Base-by-base conservation (phyloP, 2,888 invertebrate genomes). In the Bellardia pandia region DNA sequence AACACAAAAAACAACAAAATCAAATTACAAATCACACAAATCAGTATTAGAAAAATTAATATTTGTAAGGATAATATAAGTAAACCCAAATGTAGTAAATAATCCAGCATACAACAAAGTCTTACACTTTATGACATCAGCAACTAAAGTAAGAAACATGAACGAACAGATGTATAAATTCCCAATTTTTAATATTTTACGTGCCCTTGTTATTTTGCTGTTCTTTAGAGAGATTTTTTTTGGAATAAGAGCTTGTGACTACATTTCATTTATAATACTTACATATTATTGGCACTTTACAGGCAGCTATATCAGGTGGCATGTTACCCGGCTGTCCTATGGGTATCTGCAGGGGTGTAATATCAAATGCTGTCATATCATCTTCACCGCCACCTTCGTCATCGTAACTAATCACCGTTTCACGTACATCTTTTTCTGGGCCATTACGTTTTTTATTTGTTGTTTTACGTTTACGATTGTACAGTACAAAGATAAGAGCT, bases 371-470 rank as follows among this genome's bases (percentile, higher is more conserved):
- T 69, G 99, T 99, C 97, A 99, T 99, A 93, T 99, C 99, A 91
- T 99, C 99, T 94, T 99, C 98, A 90, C 99, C 99, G 91, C 99
- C 99, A 48, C 98, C 98, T 94, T 99, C 99, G 92, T 99, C 99
- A 92, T 99, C 99, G 92, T 99, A 99, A 94, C 98, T 99, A 93
- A 99, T 98, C 91, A 99, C 99, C 93, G 99, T 99, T 94, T 99
- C 99, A 90, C 99, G 96, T 53, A 99, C 99, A 93, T 99, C 99
- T 92, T 99, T 99, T 91, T 99, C 99, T 5, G 99, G 98, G 9
- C 99, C 98, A 14, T 98, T 97, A 93, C 99, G 97, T 93, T 98
- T 98, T 92, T 98, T 98, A 79, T 92, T 92, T 88, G 91, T 91
- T 76, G 98, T 96, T 91, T 98, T 98, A 85, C 98, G 96, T 90